phyloP scores from a whole-genome alignment of 2,113 vertebrate species.

The Upupa epops region DNA sequence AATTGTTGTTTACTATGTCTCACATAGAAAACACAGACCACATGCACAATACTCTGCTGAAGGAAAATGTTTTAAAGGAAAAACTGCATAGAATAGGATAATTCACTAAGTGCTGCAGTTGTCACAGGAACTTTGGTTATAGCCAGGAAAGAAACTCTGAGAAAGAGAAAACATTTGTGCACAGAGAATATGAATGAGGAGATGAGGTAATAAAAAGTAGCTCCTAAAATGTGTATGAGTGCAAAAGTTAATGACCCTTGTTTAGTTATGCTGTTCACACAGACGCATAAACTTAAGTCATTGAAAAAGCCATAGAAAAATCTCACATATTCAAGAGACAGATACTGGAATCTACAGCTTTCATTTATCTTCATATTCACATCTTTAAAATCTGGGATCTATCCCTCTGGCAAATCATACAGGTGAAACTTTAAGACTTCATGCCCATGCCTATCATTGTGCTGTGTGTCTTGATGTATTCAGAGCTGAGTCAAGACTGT shows the following conservation, averaged over 20 bases:
- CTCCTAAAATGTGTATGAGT: neutral
- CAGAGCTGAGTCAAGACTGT: neutral
- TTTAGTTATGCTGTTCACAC: neutral
- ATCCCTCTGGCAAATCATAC: neutral
- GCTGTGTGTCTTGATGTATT: neutral
- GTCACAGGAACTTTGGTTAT: neutral
- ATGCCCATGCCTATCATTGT: neutral
- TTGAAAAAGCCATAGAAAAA: neutral
- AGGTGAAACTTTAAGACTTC: neutral
- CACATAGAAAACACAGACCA: neutral
- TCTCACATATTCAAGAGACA: neutral
- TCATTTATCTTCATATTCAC: neutral
- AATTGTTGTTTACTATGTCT: conserved; percentile 17
- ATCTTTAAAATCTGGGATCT: neutral
- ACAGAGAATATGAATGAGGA: neutral
- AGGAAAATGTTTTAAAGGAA: neutral
- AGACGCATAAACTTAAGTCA: neutral
- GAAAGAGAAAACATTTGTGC: neutral
- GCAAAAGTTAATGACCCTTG: neutral
- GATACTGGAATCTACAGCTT: neutral
- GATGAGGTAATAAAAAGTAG: neutral
- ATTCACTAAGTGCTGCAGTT: neutral
- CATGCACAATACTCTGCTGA: neutral
- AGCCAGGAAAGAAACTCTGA: neutral
- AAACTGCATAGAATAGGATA: neutral